A percentile compares a stretch with the other conserved stretches of the same genome.
phyloP scores from a whole-genome alignment of 2,888 invertebrate species.

The Eumerus sabulonum region DNA sequence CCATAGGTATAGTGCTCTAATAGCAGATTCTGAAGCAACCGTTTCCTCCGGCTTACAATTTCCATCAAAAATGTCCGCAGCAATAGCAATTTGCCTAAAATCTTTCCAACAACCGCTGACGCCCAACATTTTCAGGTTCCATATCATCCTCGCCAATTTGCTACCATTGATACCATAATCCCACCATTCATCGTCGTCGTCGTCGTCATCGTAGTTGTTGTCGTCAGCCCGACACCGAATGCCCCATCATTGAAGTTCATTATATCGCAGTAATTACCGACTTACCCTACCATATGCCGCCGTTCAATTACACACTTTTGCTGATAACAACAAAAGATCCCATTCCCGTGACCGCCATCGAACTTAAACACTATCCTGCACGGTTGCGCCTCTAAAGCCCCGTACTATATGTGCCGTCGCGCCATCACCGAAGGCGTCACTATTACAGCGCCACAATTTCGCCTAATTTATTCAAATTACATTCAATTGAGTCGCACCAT shows the following conservation, averaged over 20 bases:
- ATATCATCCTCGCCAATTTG: no score
- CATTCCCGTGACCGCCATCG: not conserved
- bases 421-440: constrained; percentile 36
- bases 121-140: no score
- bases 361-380: constrained; percentile 31
- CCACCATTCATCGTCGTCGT: no score
- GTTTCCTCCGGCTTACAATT: no score
- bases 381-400: not conserved
- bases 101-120: no score
- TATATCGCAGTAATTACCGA: constrained; percentile 56
- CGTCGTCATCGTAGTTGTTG: no score
- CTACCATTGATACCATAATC: no score
- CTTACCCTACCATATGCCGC: not conserved
- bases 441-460: constrained; percentile 49
- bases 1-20: no score
- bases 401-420: not conserved
- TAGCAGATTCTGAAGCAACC: no score
- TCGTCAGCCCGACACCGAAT: not conserved
- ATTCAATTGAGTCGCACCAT: constrained; percentile 53
- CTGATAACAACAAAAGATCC: constrained; percentile 45
- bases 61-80: no score
- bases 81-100: no score
- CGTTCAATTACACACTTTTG: constrained; percentile 51
- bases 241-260: constrained; percentile 55
- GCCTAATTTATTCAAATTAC: constrained; percentile 64